Evolutionary conservation across 2,888 invertebrate species (phyloP).

Genomic region (Drosophila demipolita): DNA sequence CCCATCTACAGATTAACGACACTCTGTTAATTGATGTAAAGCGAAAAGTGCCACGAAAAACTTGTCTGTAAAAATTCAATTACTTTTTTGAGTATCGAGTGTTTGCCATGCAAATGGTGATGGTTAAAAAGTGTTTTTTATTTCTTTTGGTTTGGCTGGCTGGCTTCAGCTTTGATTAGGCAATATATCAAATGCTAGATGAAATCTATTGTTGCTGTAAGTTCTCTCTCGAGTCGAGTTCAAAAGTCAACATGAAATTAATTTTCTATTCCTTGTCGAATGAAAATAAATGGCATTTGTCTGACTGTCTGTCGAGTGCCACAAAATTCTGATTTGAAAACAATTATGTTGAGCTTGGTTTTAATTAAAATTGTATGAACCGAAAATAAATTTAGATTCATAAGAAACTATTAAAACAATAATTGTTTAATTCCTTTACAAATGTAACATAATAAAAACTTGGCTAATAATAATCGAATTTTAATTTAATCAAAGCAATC

Average conservation of each 20-base stretch:
- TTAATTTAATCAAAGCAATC: background rate
- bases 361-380: background rate
- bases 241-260: constrained; percentile 25
- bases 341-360: background rate
- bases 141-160: background rate
- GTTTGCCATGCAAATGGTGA: constrained; percentile 27
- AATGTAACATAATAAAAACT: background rate
- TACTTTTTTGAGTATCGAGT: constrained; percentile 38
- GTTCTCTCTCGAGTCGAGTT: constrained; percentile 5
- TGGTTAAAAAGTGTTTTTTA: constrained; percentile 4
- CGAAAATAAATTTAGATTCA: background rate
- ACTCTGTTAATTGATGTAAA: constrained; percentile 52
- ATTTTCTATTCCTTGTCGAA: background rate
- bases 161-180: constrained; percentile 30
- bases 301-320: background rate
- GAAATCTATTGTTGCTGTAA: constrained; percentile 18
- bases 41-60: constrained; percentile 44
- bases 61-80: constrained; percentile 51
- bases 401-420: background rate
- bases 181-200: constrained; percentile 50
- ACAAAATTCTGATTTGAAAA: constrained; percentile 19
- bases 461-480: background rate
- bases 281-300: constrained; percentile 19
- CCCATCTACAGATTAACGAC: constrained; percentile 41
- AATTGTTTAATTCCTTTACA: background rate